Percentiles rank a stretch among this genome's conserved stretches.
Evolutionary conservation across 2,797 vertebrate species (phyloP).

Genomic region (Micromesistius poutassou): DNA sequence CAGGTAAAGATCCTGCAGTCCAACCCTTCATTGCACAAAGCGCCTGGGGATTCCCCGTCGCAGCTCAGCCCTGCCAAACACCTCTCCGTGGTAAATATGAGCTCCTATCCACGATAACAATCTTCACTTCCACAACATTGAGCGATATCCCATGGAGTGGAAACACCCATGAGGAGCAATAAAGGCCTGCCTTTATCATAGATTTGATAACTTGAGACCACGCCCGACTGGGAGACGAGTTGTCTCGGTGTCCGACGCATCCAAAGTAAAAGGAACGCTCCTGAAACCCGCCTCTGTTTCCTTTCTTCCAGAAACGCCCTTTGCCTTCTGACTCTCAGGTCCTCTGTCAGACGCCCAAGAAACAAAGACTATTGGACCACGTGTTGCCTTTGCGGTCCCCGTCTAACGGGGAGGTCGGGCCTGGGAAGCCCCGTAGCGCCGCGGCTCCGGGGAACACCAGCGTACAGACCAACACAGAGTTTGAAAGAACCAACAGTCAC

Average conservation of each 20-base stretch:
- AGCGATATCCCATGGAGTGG: not conserved
- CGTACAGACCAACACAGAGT: slow-evolving; percentile 61
- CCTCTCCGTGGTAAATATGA: slow-evolving; percentile 72
- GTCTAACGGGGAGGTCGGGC: slow-evolving; percentile 55
- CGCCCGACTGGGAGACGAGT: not conserved
- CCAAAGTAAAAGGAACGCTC: not conserved
- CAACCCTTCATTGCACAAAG: slow-evolving; percentile 71
- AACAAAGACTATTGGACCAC: slow-evolving; percentile 70
- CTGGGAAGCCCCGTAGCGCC: slow-evolving; percentile 49
- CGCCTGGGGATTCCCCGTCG: slow-evolving; percentile 73
- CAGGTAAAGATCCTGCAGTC: slow-evolving; percentile 69
- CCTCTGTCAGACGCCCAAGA: slow-evolving; percentile 73
- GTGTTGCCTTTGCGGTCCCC: slow-evolving; percentile 62
- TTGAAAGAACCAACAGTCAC: slow-evolving; percentile 58
- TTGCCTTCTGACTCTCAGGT: slow-evolving; percentile 59
- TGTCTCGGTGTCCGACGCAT: slow-evolving; percentile 1
- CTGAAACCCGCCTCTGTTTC: slow-evolving; percentile 13
- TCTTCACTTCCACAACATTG: not conserved
- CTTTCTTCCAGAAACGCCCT: slow-evolving; percentile 72
- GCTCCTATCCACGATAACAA: not conserved
- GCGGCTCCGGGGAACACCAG: slow-evolving; percentile 53
- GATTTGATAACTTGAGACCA: not conserved
- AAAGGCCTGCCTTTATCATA: not conserved
- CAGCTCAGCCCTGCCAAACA: slow-evolving; percentile 77
- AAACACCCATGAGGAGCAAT: not conserved